A percentile compares a stretch with the other conserved stretches of the same genome.
These are phyloP conservation scores for Parnassius orleans DNA, from an alignment of 2,888 invertebrate species.

Conservation along the genomic window DNA sequence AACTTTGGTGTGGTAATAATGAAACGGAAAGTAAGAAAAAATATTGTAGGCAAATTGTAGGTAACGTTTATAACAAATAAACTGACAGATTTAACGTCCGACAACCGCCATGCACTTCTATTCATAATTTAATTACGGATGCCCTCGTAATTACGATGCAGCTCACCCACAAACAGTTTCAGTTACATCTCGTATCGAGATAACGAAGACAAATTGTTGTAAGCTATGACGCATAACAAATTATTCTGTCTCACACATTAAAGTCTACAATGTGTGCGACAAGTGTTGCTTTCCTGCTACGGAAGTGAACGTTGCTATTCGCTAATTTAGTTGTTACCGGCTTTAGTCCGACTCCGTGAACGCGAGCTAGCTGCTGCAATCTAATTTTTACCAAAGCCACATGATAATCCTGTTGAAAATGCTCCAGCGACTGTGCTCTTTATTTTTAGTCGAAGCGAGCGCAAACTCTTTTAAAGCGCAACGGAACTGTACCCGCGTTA, in stretches of 20 bases:
- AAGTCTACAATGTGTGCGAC: slow-evolving; percentile 48
- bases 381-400: slow-evolving; percentile 41
- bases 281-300: slow-evolving; percentile 71
- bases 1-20: too few species aligned
- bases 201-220: slow-evolving; percentile 46
- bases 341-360: slow-evolving; percentile 40
- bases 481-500: slow-evolving; percentile 10
- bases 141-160: slow-evolving; percentile 33
- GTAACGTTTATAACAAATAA: too few species aligned
- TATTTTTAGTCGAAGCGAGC: slow-evolving; percentile 20
- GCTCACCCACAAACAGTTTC: slow-evolving; percentile 33
- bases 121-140: slow-evolving; percentile 26
- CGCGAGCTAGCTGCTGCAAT: slow-evolving; percentile 39
- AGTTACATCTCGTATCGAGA: slow-evolving; percentile 36
- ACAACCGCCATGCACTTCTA: slow-evolving; percentile 17
- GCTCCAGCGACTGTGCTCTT: slow-evolving; percentile 7
- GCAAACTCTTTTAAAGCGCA: slow-evolving; percentile 21
- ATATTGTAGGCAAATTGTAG: too few species aligned
- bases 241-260: slow-evolving; percentile 35
- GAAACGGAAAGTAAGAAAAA: too few species aligned
- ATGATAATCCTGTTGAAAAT: slow-evolving; percentile 20
- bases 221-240: slow-evolving; percentile 46
- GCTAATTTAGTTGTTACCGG: slow-evolving; percentile 65
- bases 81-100: neutral
- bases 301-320: slow-evolving; percentile 57